A percentile compares a stretch with the other conserved stretches of the same genome.
phyloP scores from a whole-genome alignment of 2,113 vertebrate genomes.

The Neodontobutis hainanensis region DNA sequence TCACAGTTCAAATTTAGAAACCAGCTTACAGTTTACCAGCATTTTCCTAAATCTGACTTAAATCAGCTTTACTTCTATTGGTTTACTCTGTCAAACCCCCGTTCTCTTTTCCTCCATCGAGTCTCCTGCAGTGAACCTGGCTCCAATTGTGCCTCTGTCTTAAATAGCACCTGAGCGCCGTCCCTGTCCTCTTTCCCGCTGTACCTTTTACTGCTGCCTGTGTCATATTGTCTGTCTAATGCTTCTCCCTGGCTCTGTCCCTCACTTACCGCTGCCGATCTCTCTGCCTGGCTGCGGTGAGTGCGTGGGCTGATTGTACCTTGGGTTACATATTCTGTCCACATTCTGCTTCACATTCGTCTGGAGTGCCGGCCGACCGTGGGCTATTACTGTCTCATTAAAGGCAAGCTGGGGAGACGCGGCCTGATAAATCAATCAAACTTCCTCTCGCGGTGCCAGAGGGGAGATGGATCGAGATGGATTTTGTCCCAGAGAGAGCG shows the following conservation, averaged over 20 bases:
- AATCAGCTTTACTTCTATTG: too few relatives aligned
- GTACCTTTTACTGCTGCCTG: not conserved
- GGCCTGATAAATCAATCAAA: conserved; percentile 79
- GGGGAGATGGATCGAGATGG: conserved; percentile 70
- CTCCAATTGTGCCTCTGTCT: too few relatives aligned
- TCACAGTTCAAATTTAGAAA: too few relatives aligned
- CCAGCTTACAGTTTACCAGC: too few relatives aligned
- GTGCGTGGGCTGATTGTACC: conserved; percentile 61
- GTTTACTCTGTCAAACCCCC: too few relatives aligned
- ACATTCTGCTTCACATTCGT: conserved; percentile 67
- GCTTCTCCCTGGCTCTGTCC: conserved; percentile 29
- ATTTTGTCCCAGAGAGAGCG: conserved; percentile 67
- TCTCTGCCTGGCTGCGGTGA: conserved; percentile 26
- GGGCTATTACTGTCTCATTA: conserved; percentile 81
- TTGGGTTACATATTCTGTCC: conserved; percentile 71
- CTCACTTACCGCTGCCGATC: conserved; percentile 25
- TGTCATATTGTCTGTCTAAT: conserved; percentile 14
- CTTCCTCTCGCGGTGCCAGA: conserved; percentile 63
- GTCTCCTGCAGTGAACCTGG: too few relatives aligned
- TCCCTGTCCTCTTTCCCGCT: too few relatives aligned
- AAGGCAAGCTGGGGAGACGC: conserved; percentile 68
- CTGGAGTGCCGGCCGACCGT: conserved; percentile 60
- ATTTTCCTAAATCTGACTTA: too few relatives aligned
- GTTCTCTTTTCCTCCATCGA: too few relatives aligned
- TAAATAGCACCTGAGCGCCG: too few relatives aligned